phyloP scores from a whole-genome alignment of 2,113 vertebrate species.

The Poeciliopsis turrubarensis region DNA sequence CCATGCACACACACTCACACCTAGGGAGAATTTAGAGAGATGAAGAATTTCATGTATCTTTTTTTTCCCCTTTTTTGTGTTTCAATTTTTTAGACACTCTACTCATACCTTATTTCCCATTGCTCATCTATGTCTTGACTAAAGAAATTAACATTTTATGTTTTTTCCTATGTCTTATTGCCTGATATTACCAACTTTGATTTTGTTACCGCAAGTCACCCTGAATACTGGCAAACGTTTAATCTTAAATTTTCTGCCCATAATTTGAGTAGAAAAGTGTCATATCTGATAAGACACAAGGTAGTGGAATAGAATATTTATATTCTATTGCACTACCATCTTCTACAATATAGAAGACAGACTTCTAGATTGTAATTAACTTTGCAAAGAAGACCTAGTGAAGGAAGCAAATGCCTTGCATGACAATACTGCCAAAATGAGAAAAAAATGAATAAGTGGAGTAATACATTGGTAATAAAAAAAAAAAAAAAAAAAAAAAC shows the following conservation, averaged over 20 bases:
- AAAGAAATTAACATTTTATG: too few relatives aligned
- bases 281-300: conserved; percentile 23
- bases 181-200: background rate
- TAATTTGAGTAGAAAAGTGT: conserved; percentile 17
- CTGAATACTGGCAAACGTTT: conserved; percentile 11
- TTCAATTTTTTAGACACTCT: background rate
- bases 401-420: conserved; percentile 20
- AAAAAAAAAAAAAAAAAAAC: background rate
- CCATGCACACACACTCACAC: too few relatives aligned
- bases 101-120: background rate
- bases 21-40: too few relatives aligned
- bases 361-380: conserved; percentile 32
- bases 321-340: too few relatives aligned
- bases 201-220: conserved; percentile 14
- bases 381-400: conserved; percentile 22
- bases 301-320: conserved; percentile 12
- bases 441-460: conserved; percentile 22
- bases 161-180: background rate
- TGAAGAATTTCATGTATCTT: too few relatives aligned
- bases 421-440: conserved; percentile 4
- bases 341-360: too few relatives aligned
- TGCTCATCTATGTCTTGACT: background rate
- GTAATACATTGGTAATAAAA: conserved; percentile 32
- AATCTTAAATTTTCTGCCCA: conserved; percentile 21
- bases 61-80: too few relatives aligned